Evolutionary conservation across 2,888 invertebrate species (phyloP).

Genomic region (Tuberolachnus salignus): DNA sequence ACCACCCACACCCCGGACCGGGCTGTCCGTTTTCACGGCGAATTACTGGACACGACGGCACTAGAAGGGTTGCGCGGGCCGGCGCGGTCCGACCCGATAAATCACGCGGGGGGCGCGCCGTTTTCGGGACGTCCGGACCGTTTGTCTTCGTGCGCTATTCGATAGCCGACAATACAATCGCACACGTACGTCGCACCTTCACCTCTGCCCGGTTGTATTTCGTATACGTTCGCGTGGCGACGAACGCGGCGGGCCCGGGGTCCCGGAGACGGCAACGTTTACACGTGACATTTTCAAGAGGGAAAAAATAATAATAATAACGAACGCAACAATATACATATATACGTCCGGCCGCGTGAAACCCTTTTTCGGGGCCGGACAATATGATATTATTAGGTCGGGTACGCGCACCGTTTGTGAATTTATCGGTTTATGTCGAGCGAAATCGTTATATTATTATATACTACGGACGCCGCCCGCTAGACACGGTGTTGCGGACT

Average conservation of each 20-base stretch:
- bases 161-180: too few species aligned
- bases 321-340: neutral
- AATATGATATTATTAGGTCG: neutral
- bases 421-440: conserved; percentile 53
- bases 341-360: neutral
- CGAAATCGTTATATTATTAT: conserved; percentile 15
- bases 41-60: neutral
- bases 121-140: too few species aligned
- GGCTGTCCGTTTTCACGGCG: conserved; percentile 43
- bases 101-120: too few species aligned
- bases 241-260: neutral
- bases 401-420: conserved; percentile 27
- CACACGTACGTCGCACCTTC: too few species aligned
- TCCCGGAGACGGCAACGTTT: too few species aligned
- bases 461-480: conserved; percentile 13
- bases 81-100: conserved; percentile 14
- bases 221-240: neutral
- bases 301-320: too few species aligned
- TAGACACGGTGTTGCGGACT: too few species aligned
- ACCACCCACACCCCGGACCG: too few species aligned
- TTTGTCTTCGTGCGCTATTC: neutral
- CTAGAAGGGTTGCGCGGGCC: conserved; percentile 26
- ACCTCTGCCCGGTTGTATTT: too few species aligned
- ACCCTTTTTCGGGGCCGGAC: conserved; percentile 47
- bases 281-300: too few species aligned